Evolutionary conservation across 2,888 invertebrate genomes (phyloP).

Genomic region (Marronus borbonicus): DNA sequence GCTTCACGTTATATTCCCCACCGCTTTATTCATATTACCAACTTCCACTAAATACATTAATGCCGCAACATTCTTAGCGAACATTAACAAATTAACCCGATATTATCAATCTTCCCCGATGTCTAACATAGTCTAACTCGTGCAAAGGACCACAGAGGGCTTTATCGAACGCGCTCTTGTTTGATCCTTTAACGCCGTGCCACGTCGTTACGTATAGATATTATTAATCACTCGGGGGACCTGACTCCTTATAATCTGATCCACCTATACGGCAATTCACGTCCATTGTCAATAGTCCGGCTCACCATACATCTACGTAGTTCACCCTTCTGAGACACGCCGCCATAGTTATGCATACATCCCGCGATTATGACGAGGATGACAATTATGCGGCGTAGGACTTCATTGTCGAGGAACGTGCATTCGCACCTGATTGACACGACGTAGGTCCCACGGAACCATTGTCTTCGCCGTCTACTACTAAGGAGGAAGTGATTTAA

Average conservation of each 20-base stretch:
- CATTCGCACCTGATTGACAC: slow-evolving; percentile 14
- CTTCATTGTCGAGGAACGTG: neutral
- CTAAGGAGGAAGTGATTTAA: slow-evolving; percentile 13
- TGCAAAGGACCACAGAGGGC: too few species aligned
- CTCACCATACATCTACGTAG: neutral
- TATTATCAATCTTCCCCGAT: too few species aligned
- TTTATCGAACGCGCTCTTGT: neutral
- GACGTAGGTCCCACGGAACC: neutral
- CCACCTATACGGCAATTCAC: neutral
- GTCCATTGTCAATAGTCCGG: neutral
- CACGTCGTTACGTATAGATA: neutral
- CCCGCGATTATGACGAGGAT: neutral
- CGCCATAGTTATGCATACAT: neutral
- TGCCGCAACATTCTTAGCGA: too few species aligned
- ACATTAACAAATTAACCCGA: too few species aligned
- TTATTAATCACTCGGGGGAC: neutral
- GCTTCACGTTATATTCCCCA: too few species aligned
- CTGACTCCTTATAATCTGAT: slow-evolving; percentile 3
- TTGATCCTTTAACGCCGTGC: neutral
- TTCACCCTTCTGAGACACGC: too few species aligned
- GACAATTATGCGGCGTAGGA: neutral
- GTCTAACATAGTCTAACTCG: too few species aligned
- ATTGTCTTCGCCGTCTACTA: slow-evolving; percentile 1
- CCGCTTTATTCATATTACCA: too few species aligned
- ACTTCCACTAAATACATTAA: too few species aligned